Evolutionary conservation across 2,797 vertebrate genomes (phyloP), one percentile per base, ranked within the genome.

Genomic region (Poeciliopsis infans): DNA sequence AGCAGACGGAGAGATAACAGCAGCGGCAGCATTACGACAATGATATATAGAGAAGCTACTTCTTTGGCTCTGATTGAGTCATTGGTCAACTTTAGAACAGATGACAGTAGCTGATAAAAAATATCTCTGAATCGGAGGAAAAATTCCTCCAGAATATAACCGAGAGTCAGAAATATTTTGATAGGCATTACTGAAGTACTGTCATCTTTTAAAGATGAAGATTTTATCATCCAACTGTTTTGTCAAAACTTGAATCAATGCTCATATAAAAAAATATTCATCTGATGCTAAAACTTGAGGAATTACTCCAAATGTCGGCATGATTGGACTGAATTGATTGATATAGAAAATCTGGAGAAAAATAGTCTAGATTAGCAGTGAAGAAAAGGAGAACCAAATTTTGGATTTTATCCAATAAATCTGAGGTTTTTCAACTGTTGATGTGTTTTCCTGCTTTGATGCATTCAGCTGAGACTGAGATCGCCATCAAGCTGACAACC

Each of bases 1-100:
- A 61, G 77, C 78, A 90, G 76, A 88, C 0, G 66, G 33, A 87
- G 76, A 81, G 49, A 80, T 85, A 51, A 91, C 43, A 75, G 77
- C 77, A 55, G 77, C 20, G 16, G 41, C 57, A 82, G 77, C 66
- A 74, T 43, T 11, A 69, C 10, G 41, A 43, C 51, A 69, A 75
- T 49, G 15, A 72, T 23, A 4, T 5, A 36, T 66, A 72, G 13
- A 25, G n/a, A 8, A 33, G 49, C 61, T 71, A n/a, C 69, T 55
- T 76, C 46, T 47, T 36, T 39, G 13, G 53, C 23, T 64, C 71
- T 25, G 7, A 47, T 11, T 2, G 47, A 11, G 5, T 33, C 49
- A 28, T 53, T 53, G 12, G 49, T 33, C 46, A 18, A 49, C 71
- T 49, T 23, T 3, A 33, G 28, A 49, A 23, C n/a, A 49, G 18